Evolutionary conservation across 2,888 invertebrate genomes (phyloP), one percentile per base, ranked within the genome.

Genomic region (Pyrocoelia pectoralis): DNA sequence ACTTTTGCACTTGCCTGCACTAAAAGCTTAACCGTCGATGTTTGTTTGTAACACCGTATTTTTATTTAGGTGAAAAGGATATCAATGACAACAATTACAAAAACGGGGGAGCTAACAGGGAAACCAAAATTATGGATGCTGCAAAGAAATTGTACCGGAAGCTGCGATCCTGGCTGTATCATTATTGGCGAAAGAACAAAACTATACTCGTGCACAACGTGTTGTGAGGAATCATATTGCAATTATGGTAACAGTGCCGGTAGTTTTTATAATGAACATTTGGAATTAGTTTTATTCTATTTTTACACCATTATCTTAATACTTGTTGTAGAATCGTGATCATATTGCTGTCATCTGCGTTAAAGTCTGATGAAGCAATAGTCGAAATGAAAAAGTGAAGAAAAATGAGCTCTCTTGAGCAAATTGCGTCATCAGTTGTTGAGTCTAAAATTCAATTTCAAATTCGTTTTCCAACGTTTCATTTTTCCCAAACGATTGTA

Each of bases 111-210:
- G 77, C 83, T 87, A 18, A 89, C 89, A 0, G 91, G 92, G 0
- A 88, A 86, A 8, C 89, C 90, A 0, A 89, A 89, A 77, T 88
- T 93, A 85, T 95, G 94, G 94, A 89, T 93, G 0, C 77, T 94
- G 60, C 92, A 94, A 78, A 84, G 95, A 9, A 91, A 92, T 77
- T 95, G 95, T 77, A 87, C 92, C 0, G 89, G 89, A 72, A 89
- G 88, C 74, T 95, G 95, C 80, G 93, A 94, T 72, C 88, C 93
- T 0, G 94, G 94, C 9, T 95, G 94, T 81, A 94, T 95, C 74
- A 87, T 94, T 52, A 94, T 95, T 69, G 95, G 95, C 0, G 95
- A 95, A 78, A 83, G 95, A 51, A 94, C 94, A 3, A 95, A 95
- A 77, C 82, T 95, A 0, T 92, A 92, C 80, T 92, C 94, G 10